Evolutionary conservation across 1,140 invertebrate species (phyloP).

Genomic region (Nymphalis io): DNA sequence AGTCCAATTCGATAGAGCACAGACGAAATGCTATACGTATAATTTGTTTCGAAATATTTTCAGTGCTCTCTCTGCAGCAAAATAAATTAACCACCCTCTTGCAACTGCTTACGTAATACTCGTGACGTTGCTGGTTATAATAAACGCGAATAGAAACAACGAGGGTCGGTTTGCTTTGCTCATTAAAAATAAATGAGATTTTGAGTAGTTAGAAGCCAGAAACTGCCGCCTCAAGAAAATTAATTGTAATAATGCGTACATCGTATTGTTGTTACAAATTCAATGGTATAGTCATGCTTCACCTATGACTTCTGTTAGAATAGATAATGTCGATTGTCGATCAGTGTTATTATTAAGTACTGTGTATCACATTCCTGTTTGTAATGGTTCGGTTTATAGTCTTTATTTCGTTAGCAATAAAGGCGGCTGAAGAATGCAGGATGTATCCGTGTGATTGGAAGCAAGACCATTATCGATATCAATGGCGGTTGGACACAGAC

Average conservation of each 20-base stretch:
- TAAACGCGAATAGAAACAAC: conserved; percentile 22
- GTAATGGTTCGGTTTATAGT: no score
- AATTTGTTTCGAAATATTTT: conserved; percentile 42
- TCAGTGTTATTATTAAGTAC: neutral
- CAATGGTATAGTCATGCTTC: neutral
- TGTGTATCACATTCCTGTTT: neutral
- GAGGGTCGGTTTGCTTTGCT: conserved; percentile 23
- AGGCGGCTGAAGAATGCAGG: neutral
- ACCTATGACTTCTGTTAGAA: conserved; percentile 11
- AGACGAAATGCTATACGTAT: conserved; percentile 26
- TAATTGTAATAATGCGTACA: neutral
- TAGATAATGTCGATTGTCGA: neutral
- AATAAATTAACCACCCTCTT: conserved; percentile 36
- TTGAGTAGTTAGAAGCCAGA: conserved; percentile 7
- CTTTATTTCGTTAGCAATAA: conserved; percentile 7
- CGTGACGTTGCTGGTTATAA: conserved; percentile 20
- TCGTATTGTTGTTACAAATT: neutral
- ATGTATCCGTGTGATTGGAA: conserved; percentile 9
- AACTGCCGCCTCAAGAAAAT: neutral
- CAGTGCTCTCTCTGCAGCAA: conserved; percentile 19
- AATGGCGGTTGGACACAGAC: neutral
- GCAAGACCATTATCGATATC: conserved; percentile 22
- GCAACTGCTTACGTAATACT: conserved; percentile 34
- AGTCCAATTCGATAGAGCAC: conserved; percentile 33
- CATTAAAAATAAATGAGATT: conserved; percentile 29